These are phyloP conservation scores for Pogonus chalceus DNA, from an alignment of 1,140 invertebrate genomes.

Conservation along the genomic window DNA sequence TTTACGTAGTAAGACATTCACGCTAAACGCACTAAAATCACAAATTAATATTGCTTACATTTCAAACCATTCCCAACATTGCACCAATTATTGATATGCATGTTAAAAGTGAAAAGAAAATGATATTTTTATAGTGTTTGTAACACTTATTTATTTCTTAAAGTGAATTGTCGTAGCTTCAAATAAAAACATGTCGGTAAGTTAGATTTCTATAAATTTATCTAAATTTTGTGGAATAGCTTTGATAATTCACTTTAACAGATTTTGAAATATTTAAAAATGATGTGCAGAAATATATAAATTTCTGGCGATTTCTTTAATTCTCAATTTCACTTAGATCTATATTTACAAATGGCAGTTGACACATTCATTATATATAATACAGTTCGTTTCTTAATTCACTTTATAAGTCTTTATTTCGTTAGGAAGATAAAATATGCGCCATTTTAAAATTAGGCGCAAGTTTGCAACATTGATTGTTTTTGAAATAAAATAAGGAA, in stretches of 20 bases:
- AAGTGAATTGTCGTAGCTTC: too few relatives aligned
- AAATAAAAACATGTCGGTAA: not conserved
- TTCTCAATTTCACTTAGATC: slow-evolving; percentile 5
- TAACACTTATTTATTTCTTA: too few relatives aligned
- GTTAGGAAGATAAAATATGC: slow-evolving; percentile 14
- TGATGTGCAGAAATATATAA: not conserved
- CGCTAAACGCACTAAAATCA: not conserved
- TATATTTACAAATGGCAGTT: slow-evolving; percentile 22
- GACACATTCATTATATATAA: slow-evolving; percentile 11
- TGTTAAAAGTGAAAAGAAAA: not conserved
- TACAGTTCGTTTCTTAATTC: slow-evolving; percentile 14
- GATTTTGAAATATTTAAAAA: not conserved
- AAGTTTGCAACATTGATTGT: not conserved
- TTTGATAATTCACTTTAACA: not conserved
- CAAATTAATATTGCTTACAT: not conserved
- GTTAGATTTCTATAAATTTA: not conserved
- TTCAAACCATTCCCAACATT: not conserved
- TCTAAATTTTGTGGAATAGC: not conserved
- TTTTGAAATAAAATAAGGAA: too few relatives aligned
- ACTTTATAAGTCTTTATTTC: slow-evolving; percentile 10
- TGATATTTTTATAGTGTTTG: too few relatives aligned
- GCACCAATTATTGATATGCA: not conserved
- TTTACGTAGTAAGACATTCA: not conserved
- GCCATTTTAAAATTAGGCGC: slow-evolving; percentile 16
- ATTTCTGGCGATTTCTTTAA: too few relatives aligned